Evolutionary conservation across 2,888 invertebrate genomes (phyloP).

Genomic region (Sthenelais limicola): DNA sequence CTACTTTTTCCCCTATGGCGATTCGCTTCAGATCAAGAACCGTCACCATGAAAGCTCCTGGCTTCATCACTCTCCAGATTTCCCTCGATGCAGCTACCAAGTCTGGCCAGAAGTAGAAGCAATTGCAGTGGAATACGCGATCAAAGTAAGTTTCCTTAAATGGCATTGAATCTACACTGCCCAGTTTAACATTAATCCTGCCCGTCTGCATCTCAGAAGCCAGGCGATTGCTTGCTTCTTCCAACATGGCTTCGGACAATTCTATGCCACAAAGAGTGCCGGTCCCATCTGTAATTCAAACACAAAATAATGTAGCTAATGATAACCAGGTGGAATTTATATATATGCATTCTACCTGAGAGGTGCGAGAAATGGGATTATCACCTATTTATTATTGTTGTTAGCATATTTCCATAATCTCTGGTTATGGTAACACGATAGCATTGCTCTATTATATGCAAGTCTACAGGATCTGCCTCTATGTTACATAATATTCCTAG

Average conservation of each 20-base stretch:
- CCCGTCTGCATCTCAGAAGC: constrained; percentile 51
- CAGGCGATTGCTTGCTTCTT: constrained; percentile 49
- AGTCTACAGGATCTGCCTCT: no score
- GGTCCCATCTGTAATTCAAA: constrained; percentile 58
- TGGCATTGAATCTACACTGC: constrained; percentile 56
- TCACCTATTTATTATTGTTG: no score
- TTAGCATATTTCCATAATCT: no score
- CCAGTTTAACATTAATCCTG: constrained; percentile 55
- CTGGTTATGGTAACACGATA: no score
- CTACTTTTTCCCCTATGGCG: constrained; percentile 42
- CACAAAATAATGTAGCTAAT: no score
- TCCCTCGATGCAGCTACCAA: constrained; percentile 54
- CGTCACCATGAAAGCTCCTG: constrained; percentile 58
- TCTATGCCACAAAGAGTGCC: constrained; percentile 63
- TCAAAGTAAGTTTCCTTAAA: constrained; percentile 59
- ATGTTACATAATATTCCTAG: no score
- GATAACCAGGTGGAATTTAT: no score
- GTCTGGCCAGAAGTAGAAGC: constrained; percentile 66
- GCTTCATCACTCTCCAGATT: constrained; percentile 63
- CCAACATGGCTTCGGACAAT: constrained; percentile 58
- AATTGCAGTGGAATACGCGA: constrained; percentile 63
- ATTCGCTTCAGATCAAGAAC: constrained; percentile 52
- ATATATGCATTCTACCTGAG: no score
- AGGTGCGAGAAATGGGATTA: no score
- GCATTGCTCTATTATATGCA: no score